A percentile compares a stretch with the other conserved stretches of the same genome.
Evolutionary conservation across 2,797 vertebrate genomes (phyloP).

Genomic region (Liasis olivaceus): DNA sequence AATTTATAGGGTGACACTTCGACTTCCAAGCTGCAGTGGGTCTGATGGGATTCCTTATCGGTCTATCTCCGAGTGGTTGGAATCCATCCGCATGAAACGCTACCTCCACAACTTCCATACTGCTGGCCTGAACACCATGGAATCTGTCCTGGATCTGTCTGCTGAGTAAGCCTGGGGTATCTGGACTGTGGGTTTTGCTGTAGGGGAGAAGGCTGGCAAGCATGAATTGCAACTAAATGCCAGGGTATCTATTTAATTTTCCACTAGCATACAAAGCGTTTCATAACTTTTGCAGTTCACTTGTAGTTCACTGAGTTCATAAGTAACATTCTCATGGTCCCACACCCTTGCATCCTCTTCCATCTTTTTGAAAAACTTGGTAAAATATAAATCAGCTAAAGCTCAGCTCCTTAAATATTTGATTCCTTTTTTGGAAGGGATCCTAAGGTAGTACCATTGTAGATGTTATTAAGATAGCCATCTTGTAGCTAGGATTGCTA

Average conservation of each 20-base stretch:
- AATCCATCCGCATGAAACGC: constrained; percentile 91
- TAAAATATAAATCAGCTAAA: not conserved
- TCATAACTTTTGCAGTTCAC: not conserved
- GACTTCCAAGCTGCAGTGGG: constrained; percentile 78
- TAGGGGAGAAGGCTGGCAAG: not conserved
- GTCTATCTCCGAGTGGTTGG: constrained; percentile 89
- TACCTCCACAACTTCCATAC: constrained; percentile 92
- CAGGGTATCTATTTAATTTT: not conserved
- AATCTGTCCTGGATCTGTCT: constrained; percentile 83
- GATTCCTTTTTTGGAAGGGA: not conserved
- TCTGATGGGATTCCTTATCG: constrained; percentile 79
- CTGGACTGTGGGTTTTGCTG: not conserved
- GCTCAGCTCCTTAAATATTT: not conserved
- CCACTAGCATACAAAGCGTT: not conserved
- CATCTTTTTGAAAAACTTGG: not conserved
- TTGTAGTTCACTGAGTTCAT: not conserved
- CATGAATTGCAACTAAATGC: not conserved
- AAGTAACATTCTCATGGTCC: not conserved
- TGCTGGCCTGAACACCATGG: constrained; percentile 89
- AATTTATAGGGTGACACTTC: constrained; percentile 72
- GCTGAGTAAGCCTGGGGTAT: constrained; percentile 71
- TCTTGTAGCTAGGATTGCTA: not conserved
- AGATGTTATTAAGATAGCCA: not conserved
- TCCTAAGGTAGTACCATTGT: not conserved
- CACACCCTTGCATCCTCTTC: accelerated